Base-by-base conservation (phyloP, 2,113 vertebrate genomes). In the Odontesthes bonariensis region DNA sequence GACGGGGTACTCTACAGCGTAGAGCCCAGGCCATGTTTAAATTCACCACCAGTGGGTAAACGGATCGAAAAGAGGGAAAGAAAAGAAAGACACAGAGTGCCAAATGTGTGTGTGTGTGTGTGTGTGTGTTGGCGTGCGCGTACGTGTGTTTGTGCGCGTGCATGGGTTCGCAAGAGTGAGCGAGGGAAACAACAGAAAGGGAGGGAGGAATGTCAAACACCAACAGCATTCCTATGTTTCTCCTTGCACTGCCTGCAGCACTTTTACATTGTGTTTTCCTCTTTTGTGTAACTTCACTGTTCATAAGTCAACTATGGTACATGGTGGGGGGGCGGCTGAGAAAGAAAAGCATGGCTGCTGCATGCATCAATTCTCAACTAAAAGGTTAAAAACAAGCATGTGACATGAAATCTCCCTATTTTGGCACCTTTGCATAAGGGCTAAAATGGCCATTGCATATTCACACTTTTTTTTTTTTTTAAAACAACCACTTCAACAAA, bases 181-280 rank as follows among this genome's bases (percentile, higher is more conserved):
- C 42, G 54, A 77, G 75, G 31, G 65, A 14, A 32, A 68, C 42
- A 65, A 76, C 69, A 85, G 75, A 83, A 69, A 79, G 79, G 54
- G 66, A 84, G 84, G 73, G 85, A 88, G 90, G 92, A 94, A 94
- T 94, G 92, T 91, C 92, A 94, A 93, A 94, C 91, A 93, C 92
- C 93, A 94, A 94, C 94, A 94, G 89, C 94, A 95, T 95, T 95
- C 93, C 93, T 85, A 57, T 87, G 87, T 87, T 86, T 88, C 91
- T 89, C 86, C 91, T 92, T 90, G 86, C 87, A 88, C 85, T 69
- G 91, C 91, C 92, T 91, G 89, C 86, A 89, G 92, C 91, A 83
- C 73, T 87, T 88, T 86, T 35, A 77, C 82, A 91, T 92, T 91
- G 90, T 92, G 78, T 91, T 87, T 79, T 81, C 69, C 71, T 81